Conservation (phyloP, 1,140 invertebrate genomes). For the Philaenus spumarius region DNA sequence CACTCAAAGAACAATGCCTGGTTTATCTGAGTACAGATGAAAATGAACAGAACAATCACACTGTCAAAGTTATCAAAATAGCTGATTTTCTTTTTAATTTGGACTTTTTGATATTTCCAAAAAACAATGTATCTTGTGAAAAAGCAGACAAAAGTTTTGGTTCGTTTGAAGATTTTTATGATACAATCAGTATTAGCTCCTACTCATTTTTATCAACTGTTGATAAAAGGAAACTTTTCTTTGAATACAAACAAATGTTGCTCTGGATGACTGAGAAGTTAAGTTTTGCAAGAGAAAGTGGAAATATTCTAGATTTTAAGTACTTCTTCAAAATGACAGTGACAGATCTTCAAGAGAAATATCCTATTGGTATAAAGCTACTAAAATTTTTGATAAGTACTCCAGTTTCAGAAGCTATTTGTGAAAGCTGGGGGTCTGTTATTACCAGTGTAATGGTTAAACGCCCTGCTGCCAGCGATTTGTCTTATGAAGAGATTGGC, state of each 20-base stretch:
- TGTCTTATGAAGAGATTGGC: constrained; percentile 2
- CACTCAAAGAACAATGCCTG: too few species aligned
- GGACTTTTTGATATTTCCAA: not conserved
- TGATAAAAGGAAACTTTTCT: too few species aligned
- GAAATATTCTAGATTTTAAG: too few species aligned
- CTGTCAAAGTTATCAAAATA: not conserved
- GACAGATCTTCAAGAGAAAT: not conserved
- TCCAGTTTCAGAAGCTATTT: not conserved
- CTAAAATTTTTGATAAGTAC: not conserved
- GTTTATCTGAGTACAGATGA: not conserved
- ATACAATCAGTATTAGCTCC: too few species aligned
- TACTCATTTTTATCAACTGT: too few species aligned
- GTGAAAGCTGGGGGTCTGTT: not conserved
- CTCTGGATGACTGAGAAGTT: too few species aligned
- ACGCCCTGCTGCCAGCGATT: too few species aligned
- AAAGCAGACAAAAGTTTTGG: too few species aligned
- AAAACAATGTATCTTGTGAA: not conserved
- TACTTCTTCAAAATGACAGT: not conserved
- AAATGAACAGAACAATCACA: not conserved
- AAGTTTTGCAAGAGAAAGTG: too few species aligned
- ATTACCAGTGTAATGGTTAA: not conserved
- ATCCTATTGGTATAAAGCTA: not conserved
- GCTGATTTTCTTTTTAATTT: not conserved
- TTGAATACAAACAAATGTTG: too few species aligned
- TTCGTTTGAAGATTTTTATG: too few species aligned